Base-by-base conservation (phyloP, 2,888 invertebrate species). In the Morpho deidamia region DNA sequence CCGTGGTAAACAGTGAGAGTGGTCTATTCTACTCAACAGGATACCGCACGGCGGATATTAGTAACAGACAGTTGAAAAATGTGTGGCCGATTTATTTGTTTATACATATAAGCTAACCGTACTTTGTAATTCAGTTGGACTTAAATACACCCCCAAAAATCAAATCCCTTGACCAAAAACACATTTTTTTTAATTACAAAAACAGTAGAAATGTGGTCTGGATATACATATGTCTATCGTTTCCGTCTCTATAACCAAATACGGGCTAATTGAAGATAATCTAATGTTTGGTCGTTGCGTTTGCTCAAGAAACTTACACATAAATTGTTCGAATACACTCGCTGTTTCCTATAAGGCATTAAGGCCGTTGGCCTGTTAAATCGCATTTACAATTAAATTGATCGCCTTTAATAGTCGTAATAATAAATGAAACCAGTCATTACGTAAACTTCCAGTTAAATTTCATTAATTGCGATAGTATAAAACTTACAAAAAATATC, bases 181-280 rank as follows among this genome's bases (percentile, higher is more conserved):
- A 23, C 5, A 5, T 23, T 23, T 23, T 2, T 23, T 1, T 23
- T 1, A 23, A 23, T 23, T 23, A 23, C 23, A 23, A 23, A 23
- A 23, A 23, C 5, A 23, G 23, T 23, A 23, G 23, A 10, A 50
- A 37, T 34, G 32, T 44, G 38, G 50, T 11, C 11, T 38, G 50
- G 38, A 32, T 44, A 32, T 38, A 37, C 10, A 38, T 12, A 11
- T 35, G 4, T 49, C 7, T 23, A 11, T 51, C 57, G 61, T 64
- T 62, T 65, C 65, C 65, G 61, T 65, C 67, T 61, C 62, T 61
- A 62, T 61, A 58, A 55, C 59, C 60, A 58, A 64, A 63, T 61
- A 64, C 53, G 56, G 62, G 52, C 56, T 66, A 62, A 66, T 65
- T 66, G 61, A 59, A 63, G 60, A 66, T 62, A 64, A 61, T 66